These are phyloP conservation scores for Paraplagusia blochii DNA, from an alignment of 2,113 vertebrate species.

Conservation along the genomic window DNA sequence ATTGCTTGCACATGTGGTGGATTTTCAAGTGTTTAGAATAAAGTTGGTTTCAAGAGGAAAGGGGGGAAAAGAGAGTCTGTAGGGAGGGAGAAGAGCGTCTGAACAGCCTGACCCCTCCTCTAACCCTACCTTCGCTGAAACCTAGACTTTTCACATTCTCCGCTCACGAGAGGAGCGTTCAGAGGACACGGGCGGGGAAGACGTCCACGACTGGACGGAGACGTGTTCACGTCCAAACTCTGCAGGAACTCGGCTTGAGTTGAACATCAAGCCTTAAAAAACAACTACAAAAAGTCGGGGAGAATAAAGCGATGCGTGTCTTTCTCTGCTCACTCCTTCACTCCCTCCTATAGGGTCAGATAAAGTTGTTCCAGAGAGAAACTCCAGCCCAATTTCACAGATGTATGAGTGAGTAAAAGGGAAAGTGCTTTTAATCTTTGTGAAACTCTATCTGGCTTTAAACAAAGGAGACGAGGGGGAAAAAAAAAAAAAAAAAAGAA, in stretches of 20 bases:
- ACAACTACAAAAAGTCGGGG: conserved; percentile 1
- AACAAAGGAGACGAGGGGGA: conserved; percentile 54
- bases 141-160: conserved; percentile 64
- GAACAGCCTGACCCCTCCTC: conserved; percentile 24
- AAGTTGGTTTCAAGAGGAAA: conserved; percentile 67
- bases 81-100: background rate
- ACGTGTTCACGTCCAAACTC: conserved; percentile 60
- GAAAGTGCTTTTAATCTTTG: conserved; percentile 74
- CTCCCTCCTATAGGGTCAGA: conserved; percentile 43
- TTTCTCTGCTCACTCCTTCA: conserved; percentile 43
- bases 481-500: conserved; percentile 56
- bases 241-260: too few species aligned
- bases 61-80: conserved; percentile 5
- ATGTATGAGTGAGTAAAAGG: conserved; percentile 69
- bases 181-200: conserved; percentile 65
- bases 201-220: conserved; percentile 74
- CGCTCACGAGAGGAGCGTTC: conserved; percentile 62
- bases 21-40: conserved; percentile 76
- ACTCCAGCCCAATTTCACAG: conserved; percentile 68
- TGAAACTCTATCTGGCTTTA: conserved; percentile 71
- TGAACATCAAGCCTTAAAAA: background rate
- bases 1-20: conserved; percentile 77
- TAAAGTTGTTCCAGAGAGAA: conserved; percentile 74
- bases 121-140: conserved; percentile 50
- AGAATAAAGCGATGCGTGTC: conserved; percentile 9